A percentile compares a stretch with the other conserved stretches of the same genome.
These are phyloP conservation scores for Calidris pugnax DNA, from an alignment of 2,113 vertebrate genomes.

Conservation along the genomic window DNA sequence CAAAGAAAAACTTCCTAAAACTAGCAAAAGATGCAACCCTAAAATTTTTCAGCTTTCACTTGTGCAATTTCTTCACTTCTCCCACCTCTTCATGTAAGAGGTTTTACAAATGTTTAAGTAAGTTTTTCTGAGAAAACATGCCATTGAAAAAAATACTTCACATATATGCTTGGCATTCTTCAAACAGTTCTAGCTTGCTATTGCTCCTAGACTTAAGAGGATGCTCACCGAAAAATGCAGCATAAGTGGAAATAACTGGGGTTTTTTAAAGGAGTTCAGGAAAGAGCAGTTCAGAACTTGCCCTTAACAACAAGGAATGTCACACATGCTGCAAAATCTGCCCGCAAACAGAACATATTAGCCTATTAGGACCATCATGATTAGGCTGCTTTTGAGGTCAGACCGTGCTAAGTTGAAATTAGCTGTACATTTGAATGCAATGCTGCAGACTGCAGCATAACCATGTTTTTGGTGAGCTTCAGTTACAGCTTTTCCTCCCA, in stretches of 20 bases:
- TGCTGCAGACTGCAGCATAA: neutral
- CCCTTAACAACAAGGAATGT: neutral
- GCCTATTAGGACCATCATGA: neutral
- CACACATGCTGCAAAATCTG: neutral
- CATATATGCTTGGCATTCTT: neutral
- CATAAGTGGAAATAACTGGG: neutral
- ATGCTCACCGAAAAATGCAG: neutral
- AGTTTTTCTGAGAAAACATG: neutral
- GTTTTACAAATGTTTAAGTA: neutral
- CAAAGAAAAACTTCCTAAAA: neutral
- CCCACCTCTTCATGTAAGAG: neutral
- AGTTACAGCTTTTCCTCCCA: neutral
- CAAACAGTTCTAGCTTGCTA: neutral
- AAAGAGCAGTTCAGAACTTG: neutral
- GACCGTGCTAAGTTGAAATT: neutral
- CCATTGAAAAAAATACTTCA: neutral
- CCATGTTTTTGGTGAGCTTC: neutral
- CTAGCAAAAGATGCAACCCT: neutral
- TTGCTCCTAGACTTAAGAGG: neutral
- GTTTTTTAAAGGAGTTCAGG: neutral
- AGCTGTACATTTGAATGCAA: neutral
- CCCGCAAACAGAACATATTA: neutral
- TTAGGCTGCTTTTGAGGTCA: neutral
- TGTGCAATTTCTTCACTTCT: neutral
- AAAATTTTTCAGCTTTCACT: neutral